These are phyloP conservation scores for Sisor rabdophorus DNA, from an alignment of 2,113 vertebrate species.

Conservation along the genomic window DNA sequence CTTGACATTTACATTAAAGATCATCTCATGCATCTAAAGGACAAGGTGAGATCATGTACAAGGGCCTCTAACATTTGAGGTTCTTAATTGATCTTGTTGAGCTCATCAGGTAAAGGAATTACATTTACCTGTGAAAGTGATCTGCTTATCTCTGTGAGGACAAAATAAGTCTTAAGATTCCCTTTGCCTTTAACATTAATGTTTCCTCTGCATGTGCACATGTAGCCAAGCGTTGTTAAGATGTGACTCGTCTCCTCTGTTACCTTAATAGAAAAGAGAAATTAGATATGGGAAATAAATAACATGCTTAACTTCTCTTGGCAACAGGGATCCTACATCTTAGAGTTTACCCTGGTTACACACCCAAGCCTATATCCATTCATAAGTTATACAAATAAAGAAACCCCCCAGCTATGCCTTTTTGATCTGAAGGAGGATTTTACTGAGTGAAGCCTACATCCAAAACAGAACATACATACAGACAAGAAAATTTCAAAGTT, in stretches of 20 bases:
- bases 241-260: conserved; percentile 90
- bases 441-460: no score
- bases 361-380: no score
- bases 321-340: no score
- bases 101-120: conserved; percentile 57
- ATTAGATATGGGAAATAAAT: no score
- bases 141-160: conserved; percentile 92
- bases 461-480: no score
- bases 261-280: conserved; percentile 58
- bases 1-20: conserved; percentile 72
- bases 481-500: no score
- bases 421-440: no score
- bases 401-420: no score
- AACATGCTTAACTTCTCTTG: no score
- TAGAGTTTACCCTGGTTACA: no score
- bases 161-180: conserved; percentile 92
- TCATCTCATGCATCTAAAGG: conserved; percentile 61
- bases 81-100: conserved; percentile 48
- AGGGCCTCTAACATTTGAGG: conserved; percentile 64
- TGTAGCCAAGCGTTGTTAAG: conserved; percentile 84
- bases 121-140: conserved; percentile 85
- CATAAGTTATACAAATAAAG: no score
- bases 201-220: conserved; percentile 89
- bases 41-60: conserved; percentile 73
- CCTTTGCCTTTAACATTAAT: conserved; percentile 99